Conservation (phyloP, 2,888 invertebrate genomes). For the Drosophila greeni region DNA sequence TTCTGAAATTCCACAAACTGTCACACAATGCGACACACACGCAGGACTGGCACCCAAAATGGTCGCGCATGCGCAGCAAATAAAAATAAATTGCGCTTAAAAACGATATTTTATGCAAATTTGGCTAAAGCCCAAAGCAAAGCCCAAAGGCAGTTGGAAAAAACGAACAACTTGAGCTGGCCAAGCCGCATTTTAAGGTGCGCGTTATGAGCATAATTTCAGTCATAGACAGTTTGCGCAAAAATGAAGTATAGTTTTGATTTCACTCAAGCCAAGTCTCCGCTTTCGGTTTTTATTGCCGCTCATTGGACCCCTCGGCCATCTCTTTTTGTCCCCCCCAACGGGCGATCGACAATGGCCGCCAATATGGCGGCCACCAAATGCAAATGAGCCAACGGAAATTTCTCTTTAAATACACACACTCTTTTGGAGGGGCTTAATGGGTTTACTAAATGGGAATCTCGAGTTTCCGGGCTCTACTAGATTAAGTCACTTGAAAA, state of each 20-base stretch:
- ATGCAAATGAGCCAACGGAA: constrained; percentile 33
- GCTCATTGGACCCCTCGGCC: constrained; percentile 21
- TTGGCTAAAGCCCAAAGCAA: constrained; percentile 33
- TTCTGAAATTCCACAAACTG: constrained; percentile 62
- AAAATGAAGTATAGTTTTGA: constrained; percentile 30
- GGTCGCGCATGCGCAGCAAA: constrained; percentile 68
- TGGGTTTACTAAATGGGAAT: neutral
- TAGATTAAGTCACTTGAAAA: neutral
- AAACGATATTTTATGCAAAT: constrained; percentile 70
- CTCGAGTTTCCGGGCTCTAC: neutral
- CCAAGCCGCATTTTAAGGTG: constrained; percentile 27
- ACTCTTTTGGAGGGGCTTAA: neutral
- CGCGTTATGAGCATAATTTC: constrained; percentile 23
- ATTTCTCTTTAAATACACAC: constrained; percentile 9
- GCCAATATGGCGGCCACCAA: constrained; percentile 34
- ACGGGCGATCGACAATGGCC: constrained; percentile 26
- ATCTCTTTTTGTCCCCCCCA: constrained; percentile 3
- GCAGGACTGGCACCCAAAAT: constrained; percentile 46
- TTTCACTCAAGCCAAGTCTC: constrained; percentile 42
- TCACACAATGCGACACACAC: constrained; percentile 1
- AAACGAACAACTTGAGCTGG: constrained; percentile 13
- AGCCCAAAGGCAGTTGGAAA: constrained; percentile 6
- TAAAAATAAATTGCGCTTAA: constrained; percentile 68
- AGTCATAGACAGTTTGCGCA: constrained; percentile 16
- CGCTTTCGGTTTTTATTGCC: constrained; percentile 64